Evolutionary conservation across 2,797 vertebrate species (phyloP), one percentile per base, ranked within the genome.

Genomic region (Dromococcyx pavoninus): DNA sequence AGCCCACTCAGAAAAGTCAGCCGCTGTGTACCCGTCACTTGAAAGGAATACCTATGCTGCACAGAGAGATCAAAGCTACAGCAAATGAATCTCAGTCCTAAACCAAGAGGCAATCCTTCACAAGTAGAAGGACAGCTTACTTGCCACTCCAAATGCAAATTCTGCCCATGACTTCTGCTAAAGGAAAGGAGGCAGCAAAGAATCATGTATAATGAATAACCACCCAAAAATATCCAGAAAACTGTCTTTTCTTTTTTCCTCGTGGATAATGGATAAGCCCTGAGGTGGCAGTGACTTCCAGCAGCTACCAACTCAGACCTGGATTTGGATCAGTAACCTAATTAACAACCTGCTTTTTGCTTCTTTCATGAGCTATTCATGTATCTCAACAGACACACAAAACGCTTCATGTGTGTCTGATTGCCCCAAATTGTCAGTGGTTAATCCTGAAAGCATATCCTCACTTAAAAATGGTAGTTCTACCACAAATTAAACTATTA

Each of bases 401-500:
- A 91, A 67, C 51, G 77, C 56, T 86, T 64, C 46, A 32, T 57
- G 64, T 37, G 54, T 9, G 3, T 69, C 39, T 70, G 89, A 89
- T 87, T 90, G 81, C 88, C 77, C 88, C 76, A 86, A 86, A 96
- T 78, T 13, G 18, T 71, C 78, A 28, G 88, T 69, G 75, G 91
- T 94, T 95, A 91, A 93, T 72, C 94, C 71, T 86, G 91, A 89
- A 79, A 89, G 91, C 0, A 0, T 6, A 95, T 92, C 86, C 93
- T 89, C 84, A 76, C 84, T 65, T 65, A 50, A 79, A 94, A 91
- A 85, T 58, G 83, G 88, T 4, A 89, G 83, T 37, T 93, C 72
- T 62, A 91, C 94, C 94, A 93, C 91, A 81, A 96, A 96, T 96
- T 94, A 96, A 73, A 89, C 72, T 56, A 87, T 94, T 96, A 94